These are phyloP conservation scores for Aplysia californica DNA, from an alignment of 1,140 invertebrate species.

Conservation along the genomic window DNA sequence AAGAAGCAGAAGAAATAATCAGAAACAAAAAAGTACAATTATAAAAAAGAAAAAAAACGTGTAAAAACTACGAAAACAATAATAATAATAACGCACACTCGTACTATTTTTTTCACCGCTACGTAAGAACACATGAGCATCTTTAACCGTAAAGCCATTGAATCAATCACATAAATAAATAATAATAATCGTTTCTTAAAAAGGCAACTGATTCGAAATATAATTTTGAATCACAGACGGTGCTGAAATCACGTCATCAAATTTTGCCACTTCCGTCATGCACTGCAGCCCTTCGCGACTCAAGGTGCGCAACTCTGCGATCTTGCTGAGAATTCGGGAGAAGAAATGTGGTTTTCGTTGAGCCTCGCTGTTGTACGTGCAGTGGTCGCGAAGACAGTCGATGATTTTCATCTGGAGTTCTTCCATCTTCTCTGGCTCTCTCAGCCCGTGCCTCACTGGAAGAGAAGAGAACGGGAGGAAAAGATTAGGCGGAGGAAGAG, in stretches of 20 bases:
- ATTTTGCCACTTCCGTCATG: conserved; percentile 89
- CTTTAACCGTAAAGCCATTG: too few relatives aligned
- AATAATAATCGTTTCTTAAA: too few relatives aligned
- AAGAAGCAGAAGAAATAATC: too few relatives aligned
- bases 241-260: conserved; percentile 91
- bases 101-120: too few relatives aligned
- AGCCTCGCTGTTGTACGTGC: conserved; percentile 92
- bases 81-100: too few relatives aligned
- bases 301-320: conserved; percentile 90
- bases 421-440: conserved; percentile 91
- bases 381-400: conserved; percentile 90
- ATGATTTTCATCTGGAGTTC: conserved; percentile 96
- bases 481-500: too few relatives aligned
- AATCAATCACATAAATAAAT: too few relatives aligned
- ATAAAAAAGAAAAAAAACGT: too few relatives aligned
- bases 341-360: conserved; percentile 91
- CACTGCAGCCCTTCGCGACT: conserved; percentile 93
- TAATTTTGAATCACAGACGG: conserved; percentile 94
- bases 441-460: conserved; percentile 90
- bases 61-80: too few relatives aligned
- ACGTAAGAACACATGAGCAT: too few relatives aligned
- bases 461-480: too few relatives aligned
- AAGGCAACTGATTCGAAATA: conserved; percentile 87
- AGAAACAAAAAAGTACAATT: too few relatives aligned
- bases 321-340: conserved; percentile 88